A percentile compares a stretch with the other conserved stretches of the same genome.
Evolutionary conservation across 1,140 invertebrate genomes (phyloP).

Genomic region (Leucophenga varia): DNA sequence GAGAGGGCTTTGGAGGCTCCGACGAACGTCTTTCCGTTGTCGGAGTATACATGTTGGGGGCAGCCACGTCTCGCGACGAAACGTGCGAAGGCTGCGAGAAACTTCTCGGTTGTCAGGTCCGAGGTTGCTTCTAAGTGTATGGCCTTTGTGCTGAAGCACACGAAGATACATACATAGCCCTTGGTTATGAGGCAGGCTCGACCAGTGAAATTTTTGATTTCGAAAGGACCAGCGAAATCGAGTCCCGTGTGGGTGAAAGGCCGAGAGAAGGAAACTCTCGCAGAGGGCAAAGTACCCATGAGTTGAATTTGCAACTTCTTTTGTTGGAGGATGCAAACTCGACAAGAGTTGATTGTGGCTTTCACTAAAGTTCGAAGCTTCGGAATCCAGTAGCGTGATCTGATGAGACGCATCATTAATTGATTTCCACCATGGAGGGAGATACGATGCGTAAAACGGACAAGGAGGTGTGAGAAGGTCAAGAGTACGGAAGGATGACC

Average conservation of each 20-base stretch:
- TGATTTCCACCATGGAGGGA: slow-evolving; percentile 2
- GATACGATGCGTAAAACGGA: background rate
- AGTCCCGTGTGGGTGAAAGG: slow-evolving; percentile 40
- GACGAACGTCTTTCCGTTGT: slow-evolving; percentile 12
- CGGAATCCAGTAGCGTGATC: slow-evolving; percentile 8
- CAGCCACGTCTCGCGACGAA: slow-evolving; percentile 44
- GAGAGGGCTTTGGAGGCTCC: slow-evolving; percentile 5
- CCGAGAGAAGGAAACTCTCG: slow-evolving; percentile 23
- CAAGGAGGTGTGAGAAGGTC: too few species aligned
- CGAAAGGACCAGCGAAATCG: slow-evolving; percentile 48
- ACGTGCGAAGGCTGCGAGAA: slow-evolving; percentile 37
- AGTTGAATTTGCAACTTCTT: slow-evolving; percentile 1
- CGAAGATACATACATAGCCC: slow-evolving; percentile 53
- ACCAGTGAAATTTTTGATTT: slow-evolving; percentile 31
- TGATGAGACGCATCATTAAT: background rate
- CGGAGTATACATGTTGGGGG: slow-evolving; percentile 22
- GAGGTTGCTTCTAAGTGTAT: slow-evolving; percentile 56
- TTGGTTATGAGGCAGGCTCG: slow-evolving; percentile 41
- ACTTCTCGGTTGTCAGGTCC: slow-evolving; percentile 39
- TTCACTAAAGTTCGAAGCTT: slow-evolving; percentile 8
- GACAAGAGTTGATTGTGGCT: background rate
- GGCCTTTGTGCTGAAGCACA: slow-evolving; percentile 54
- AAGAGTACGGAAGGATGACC: too few species aligned
- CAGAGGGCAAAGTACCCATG: slow-evolving; percentile 8
- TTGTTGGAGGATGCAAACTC: background rate